These are phyloP conservation scores for Drosophila imparisetae DNA, from an alignment of 2,888 invertebrate species.

Conservation along the genomic window DNA sequence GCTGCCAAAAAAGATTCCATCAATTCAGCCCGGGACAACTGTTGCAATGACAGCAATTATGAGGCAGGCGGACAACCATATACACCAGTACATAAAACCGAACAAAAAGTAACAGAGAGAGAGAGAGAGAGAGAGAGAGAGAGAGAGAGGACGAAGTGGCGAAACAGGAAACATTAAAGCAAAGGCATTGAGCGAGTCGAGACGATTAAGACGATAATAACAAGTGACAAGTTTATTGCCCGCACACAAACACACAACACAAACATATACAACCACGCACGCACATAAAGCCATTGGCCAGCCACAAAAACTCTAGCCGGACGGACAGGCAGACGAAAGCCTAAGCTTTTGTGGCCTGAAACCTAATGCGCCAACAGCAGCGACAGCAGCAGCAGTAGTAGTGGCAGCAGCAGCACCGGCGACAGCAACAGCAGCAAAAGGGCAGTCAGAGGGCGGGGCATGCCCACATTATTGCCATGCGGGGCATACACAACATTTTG, in stretches of 20 bases:
- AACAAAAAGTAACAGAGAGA: conserved; percentile 1
- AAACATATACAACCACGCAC: conserved; percentile 40
- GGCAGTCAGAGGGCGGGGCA: conserved; percentile 4
- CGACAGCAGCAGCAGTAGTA: conserved; percentile 9
- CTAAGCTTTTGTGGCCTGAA: conserved; percentile 77
- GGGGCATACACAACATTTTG: conserved; percentile 58
- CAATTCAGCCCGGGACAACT: conserved; percentile 62
- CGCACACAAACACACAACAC: conserved; percentile 49
- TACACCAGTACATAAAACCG: conserved; percentile 54
- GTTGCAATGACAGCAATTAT: conserved; percentile 75
- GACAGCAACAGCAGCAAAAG: conserved; percentile 34
- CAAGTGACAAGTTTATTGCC: conserved; percentile 83
- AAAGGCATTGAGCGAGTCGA: conserved; percentile 53
- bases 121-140: neutral
- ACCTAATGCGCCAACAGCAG: conserved; percentile 68
- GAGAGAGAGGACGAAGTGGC: neutral
- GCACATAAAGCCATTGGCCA: conserved; percentile 46
- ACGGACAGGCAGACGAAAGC: conserved; percentile 57
- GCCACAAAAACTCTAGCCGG: conserved; percentile 67
- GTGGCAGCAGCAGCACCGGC: conserved; percentile 47
- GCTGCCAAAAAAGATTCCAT: conserved; percentile 47
- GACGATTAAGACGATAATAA: conserved; percentile 82
- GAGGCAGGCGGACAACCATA: conserved; percentile 27
- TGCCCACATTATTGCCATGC: conserved; percentile 68
- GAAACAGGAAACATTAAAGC: conserved; percentile 59